A percentile compares a stretch with the other conserved stretches of the same genome.
phyloP scores from a whole-genome alignment of 2,888 invertebrate genomes.

The Folsomia candida region DNA sequence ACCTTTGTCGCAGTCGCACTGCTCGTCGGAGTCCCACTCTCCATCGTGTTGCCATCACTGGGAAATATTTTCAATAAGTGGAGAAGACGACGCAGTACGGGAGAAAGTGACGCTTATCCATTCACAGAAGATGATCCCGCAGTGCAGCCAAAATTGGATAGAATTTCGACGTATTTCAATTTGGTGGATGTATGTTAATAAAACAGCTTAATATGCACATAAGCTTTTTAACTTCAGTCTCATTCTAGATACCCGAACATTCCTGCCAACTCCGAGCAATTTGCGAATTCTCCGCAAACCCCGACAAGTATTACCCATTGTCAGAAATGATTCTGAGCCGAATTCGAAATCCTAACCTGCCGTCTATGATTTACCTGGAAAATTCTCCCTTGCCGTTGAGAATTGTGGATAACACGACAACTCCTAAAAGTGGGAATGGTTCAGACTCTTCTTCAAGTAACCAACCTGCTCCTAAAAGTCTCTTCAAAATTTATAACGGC shows the following conservation, averaged over 20 bases:
- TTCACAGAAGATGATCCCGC: constrained; percentile 29
- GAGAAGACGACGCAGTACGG: constrained; percentile 35
- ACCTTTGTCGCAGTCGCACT: constrained; percentile 43
- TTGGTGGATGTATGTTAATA: constrained; percentile 40
- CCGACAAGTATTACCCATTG: constrained; percentile 49
- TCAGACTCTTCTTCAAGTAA: neutral
- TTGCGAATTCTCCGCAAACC: constrained; percentile 51
- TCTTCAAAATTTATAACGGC: constrained; percentile 45
- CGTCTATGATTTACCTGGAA: constrained; percentile 26
- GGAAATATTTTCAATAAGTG: constrained; percentile 43
- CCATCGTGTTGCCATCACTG: constrained; percentile 46
- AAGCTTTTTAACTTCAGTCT: neutral
- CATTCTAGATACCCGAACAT: constrained; percentile 48
- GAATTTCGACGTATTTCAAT: constrained; percentile 46
- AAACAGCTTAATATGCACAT: neutral
- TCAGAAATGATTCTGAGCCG: constrained; percentile 49
- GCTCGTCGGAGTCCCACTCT: constrained; percentile 44
- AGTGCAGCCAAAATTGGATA: constrained; percentile 41
- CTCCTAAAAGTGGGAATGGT: neutral
- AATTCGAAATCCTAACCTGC: constrained; percentile 40
- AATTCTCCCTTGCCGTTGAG: neutral
- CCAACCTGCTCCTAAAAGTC: too few species aligned
- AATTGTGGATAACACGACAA: neutral
- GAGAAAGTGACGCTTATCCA: constrained; percentile 11
- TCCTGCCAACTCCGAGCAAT: constrained; percentile 50